Evolutionary conservation across 2,888 invertebrate genomes (phyloP), one percentile per base, ranked within the genome.

Genomic region (Mimumesa dahlbomi): DNA sequence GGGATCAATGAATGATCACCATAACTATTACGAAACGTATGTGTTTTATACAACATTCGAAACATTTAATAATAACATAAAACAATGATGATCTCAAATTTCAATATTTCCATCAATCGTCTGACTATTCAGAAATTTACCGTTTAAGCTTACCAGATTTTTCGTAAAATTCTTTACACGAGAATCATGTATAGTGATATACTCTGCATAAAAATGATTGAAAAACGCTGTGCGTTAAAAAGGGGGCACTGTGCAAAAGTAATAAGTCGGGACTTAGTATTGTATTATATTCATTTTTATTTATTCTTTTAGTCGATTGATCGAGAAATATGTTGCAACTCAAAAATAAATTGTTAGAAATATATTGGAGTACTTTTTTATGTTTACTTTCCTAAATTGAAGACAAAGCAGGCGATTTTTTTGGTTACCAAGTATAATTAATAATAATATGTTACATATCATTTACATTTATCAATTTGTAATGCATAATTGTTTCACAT

Each of bases 281-380:
- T 13, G 31, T 69, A 68, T 59, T 70, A 43, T 72, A 36, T 57
- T 29, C 36, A 21, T 66, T 73, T 69, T 34, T 45, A 50, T 68
- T 65, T 48, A 45, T 62, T 62, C 19, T 18, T 70, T 45, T 57
- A 58, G 25, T 42, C 13, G 19, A 45, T 34, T 29, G 49, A 49
- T 54, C 64, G 21, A 13, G 36, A 45, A 61, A 48, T 42, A 54
- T 54, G 43, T 57, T 36, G 21, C 53, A 21, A 49, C 52, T 57
- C 43, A 5, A 48, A 40, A 21, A 40, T 43, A 62, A 52, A 49
- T 13, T 31, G 31, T 11, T 19, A 63, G 53, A 53, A 13, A 63
- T 63, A 34, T 52, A 45, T 71, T 53, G 14, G 42, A 58, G 40
- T 66, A 73, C 73, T 73, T 63, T 73, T 64, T 38, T 48, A 73